These are phyloP conservation scores for Loris lydekkerianus DNA, from an alignment of 2,797 vertebrate genomes.

Conservation along the genomic window DNA sequence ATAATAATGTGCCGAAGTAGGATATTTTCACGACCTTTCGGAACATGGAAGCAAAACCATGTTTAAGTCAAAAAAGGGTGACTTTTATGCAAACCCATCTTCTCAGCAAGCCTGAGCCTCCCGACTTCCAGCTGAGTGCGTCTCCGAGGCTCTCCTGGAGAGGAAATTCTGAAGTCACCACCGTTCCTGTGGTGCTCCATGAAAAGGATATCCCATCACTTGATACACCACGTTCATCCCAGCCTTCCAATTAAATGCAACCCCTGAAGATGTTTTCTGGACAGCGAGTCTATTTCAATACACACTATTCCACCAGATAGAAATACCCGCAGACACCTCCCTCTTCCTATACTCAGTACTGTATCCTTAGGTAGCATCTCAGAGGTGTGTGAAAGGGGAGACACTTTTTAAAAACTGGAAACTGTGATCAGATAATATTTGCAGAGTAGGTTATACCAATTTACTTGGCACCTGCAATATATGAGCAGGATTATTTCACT, in stretches of 20 bases:
- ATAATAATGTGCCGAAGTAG: neutral
- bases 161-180: neutral
- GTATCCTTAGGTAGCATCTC: neutral
- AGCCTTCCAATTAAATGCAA: neutral
- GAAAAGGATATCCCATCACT: fast-evolving
- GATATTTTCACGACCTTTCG: neutral
- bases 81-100: neutral
- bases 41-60: neutral
- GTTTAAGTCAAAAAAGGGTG: neutral
- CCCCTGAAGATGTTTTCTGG: neutral
- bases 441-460: neutral
- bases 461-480: neutral
- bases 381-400: too few relatives aligned
- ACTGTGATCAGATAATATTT: neutral
- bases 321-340: neutral
- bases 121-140: neutral
- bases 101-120: neutral
- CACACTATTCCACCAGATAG: neutral
- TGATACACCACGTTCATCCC: fast-evolving
- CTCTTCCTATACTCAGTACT: neutral
- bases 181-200: fast-evolving
- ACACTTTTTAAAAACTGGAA: neutral
- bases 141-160: neutral
- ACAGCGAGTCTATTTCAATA: neutral
- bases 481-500: neutral